These are phyloP conservation scores for Platyrinchus mystaceus DNA, from an alignment of 2,797 vertebrate genomes.

Conservation along the genomic window DNA sequence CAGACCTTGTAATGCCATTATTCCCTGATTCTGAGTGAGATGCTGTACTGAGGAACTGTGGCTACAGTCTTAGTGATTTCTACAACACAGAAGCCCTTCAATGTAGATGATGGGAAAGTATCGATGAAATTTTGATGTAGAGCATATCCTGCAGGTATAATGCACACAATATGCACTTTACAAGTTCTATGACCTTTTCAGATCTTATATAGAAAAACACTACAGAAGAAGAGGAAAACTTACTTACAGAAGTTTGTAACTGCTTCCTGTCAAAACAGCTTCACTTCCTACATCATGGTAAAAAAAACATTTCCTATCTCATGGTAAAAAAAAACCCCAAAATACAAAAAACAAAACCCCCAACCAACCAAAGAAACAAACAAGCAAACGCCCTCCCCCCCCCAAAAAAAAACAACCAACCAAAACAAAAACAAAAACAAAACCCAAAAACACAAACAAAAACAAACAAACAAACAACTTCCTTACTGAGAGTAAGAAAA, in stretches of 20 bases:
- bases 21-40: conserved; percentile 16
- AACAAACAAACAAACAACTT: fast-evolving
- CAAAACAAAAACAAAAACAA: no score
- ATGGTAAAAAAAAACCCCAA: background rate
- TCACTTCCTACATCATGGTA: background rate
- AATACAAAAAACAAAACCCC: background rate
- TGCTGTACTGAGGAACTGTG: background rate
- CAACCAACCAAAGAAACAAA: background rate
- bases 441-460: no score
- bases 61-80: background rate
- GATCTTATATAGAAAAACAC: background rate
- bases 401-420: background rate
- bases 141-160: background rate
- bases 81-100: background rate
- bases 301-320: background rate
- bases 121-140: background rate
- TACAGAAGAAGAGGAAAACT: background rate
- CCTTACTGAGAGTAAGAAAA: background rate
- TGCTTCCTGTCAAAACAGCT: background rate
- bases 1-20: conserved; percentile 54
- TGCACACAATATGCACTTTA: background rate
- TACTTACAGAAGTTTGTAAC: background rate
- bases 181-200: background rate
- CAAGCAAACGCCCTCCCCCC: no score
- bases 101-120: background rate